Percentiles rank a stretch among this genome's conserved stretches.
Evolutionary conservation across 2,797 vertebrate species (phyloP).

Genomic region (Helicolenus hilgendorfi): DNA sequence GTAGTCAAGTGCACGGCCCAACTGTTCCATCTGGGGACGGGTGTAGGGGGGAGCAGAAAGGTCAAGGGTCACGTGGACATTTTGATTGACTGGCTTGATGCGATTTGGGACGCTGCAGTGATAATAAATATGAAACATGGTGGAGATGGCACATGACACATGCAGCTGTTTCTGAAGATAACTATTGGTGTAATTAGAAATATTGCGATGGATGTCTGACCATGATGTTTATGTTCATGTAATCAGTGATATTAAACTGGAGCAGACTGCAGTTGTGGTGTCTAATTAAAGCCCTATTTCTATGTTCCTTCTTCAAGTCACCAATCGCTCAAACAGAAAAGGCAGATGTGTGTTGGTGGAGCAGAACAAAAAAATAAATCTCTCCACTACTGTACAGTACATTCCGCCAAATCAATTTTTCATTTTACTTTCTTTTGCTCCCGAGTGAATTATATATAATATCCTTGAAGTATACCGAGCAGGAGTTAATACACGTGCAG

Average conservation of each 20-base stretch:
- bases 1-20: slow-evolving; percentile 27
- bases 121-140: not conserved
- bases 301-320: slow-evolving; percentile 14
- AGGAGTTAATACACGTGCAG: slow-evolving; percentile 67
- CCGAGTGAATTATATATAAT: slow-evolving; percentile 81
- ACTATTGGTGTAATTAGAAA: slow-evolving; percentile 9
- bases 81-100: slow-evolving; percentile 19
- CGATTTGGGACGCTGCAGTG: not conserved
- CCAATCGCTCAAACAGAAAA: slow-evolving; percentile 51
- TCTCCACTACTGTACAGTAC: not conserved
- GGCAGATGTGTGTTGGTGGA: slow-evolving; percentile 54
- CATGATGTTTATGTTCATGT: slow-evolving; percentile 44
- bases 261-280: slow-evolving; percentile 38
- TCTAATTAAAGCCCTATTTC: slow-evolving; percentile 72
- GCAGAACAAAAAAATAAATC: slow-evolving; percentile 25
- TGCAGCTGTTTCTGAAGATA: not conserved
- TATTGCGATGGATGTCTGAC: slow-evolving; percentile 28
- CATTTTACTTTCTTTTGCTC: slow-evolving; percentile 61
- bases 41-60: not conserved
- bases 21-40: slow-evolving; percentile 52
- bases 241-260: slow-evolving; percentile 46
- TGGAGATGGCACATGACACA: not conserved
- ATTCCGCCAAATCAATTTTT: slow-evolving; percentile 76
- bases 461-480: slow-evolving; percentile 77
- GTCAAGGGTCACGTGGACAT: slow-evolving; percentile 29